Evolutionary conservation across 2,113 vertebrate genomes (phyloP), one percentile per base, ranked within the genome.

Genomic region (Hippolais icterina): DNA sequence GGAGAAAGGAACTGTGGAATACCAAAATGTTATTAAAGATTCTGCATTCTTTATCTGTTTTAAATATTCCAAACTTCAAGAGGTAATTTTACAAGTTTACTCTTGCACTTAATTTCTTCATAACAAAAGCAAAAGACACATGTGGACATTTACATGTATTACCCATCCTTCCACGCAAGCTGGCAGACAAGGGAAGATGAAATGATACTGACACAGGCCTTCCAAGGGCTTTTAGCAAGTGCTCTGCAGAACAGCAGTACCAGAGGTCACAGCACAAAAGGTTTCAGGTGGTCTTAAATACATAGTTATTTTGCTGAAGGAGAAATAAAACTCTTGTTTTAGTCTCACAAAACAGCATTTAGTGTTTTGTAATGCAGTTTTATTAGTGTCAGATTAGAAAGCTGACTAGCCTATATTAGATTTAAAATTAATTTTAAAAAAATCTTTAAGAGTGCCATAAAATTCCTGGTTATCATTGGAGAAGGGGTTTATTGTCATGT

Each of bases 291-390:
- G 35, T 70, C 50, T 81, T 64, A 86, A 82, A 68, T 70, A 89
- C 13, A 57, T 10, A 56, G 28, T 37, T 86, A 57, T 83, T 87
- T 85, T 78, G 72, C 88, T 90, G 71, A 92, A 81, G 89, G 82
- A 94, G 72, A 87, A 79, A 63, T 64, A 74, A 94, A 91, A 31
- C 64, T 24, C 12, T 33, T 80, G 77, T 72, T 96, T 82, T 83
- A 66, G 63, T 91, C 85, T 83, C 85, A 64, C 70, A 70, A 77
- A 42, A 68, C n/a, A 94, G 83, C 64, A 65, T 76, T 81, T 97
- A 97, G 96, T 97, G 94, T 96, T 96, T 69, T 95, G 77, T 95
- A 84, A 68, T 74, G 44, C 53, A 49, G 52, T 56, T 72, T 64
- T 75, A 69, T 29, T 89, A 96, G 89, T 93, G 85, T 93, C 66